Conservation (phyloP, 2,797 vertebrate species). For the Okamejei kenojei region DNA sequence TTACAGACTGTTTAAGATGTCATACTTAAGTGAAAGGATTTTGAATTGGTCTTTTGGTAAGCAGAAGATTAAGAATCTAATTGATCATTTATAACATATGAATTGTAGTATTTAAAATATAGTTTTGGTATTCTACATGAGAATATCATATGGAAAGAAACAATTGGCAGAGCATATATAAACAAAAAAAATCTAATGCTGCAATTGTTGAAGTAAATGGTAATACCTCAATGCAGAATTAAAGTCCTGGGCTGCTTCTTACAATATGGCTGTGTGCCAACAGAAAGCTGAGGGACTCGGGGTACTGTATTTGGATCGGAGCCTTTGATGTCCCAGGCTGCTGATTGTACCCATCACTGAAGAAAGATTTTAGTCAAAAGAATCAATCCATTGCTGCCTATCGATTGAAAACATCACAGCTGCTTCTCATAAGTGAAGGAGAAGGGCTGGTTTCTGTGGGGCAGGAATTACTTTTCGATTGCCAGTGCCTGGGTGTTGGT, state of each 20-base stretch:
- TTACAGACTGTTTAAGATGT: not conserved
- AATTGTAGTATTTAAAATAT: not conserved
- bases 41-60: not conserved
- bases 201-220: not conserved
- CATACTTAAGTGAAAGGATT: not conserved
- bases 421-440: constrained; percentile 77
- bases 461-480: constrained; percentile 92
- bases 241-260: not conserved
- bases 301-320: constrained; percentile 60
- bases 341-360: constrained; percentile 74
- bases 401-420: constrained; percentile 79
- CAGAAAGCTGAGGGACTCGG: constrained; percentile 58
- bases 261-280: constrained; percentile 53
- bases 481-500: constrained; percentile 71
- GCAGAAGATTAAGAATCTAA: not conserved
- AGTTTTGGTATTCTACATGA: not conserved
- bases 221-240: not conserved
- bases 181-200: not conserved
- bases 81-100: not conserved
- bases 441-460: constrained; percentile 66
- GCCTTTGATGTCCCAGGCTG: constrained; percentile 71
- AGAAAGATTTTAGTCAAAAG: constrained; percentile 66
- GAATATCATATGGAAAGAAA: no score
- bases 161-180: no score
- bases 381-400: constrained; percentile 77